Base-by-base conservation (phyloP, 2,797 vertebrate species). In the Bovichtus diacanthus region DNA sequence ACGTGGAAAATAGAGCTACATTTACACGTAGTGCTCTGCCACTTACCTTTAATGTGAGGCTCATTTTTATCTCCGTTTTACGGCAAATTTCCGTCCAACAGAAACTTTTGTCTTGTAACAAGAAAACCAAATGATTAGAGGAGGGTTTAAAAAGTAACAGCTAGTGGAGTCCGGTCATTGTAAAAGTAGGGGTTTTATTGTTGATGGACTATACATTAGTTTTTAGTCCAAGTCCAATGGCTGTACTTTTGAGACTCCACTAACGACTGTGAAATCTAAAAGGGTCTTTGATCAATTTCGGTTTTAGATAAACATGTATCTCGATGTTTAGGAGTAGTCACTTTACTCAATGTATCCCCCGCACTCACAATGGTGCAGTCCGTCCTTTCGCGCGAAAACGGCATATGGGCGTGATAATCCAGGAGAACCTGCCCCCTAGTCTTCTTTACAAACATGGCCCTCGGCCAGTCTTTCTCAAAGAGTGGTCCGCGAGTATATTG, bases 381-480 rank as follows among this genome's bases (percentile, higher is more conserved):
- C 84, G 1, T 1, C 1, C 12, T 86, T 94, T 94, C 93, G 91
- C 95, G 95, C 92, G 93, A 92, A 95, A 92, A 88, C 4, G 4
- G 0, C 4, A 39, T 2, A 12, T 82, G 73, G 91, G 93, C 76
- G 92, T 89, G 81, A 49, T 12, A 0, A 39, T 12, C 3, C 15
- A 1, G 2, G 5, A 13, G 10, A 31, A 2, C 29, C 19, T 8
- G 11, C 46, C 31, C 31, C 31, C 31, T 9, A 9, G 21, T 49
- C 49, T n/a, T 21, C 47, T 49, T 49, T 23, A 49, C 46, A 61
- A 61, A 5, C 15, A 18, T 60, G 31, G 34, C 31, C 31, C 31
- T 34, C n/a, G n/a, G n/a, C n/a, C n/a, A n/a, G n/a, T n/a, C n/a
- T n/a, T n/a, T n/a, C n/a, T n/a, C n/a, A n/a, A n/a, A n/a, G n/a